Base-by-base conservation (phyloP, 2,888 invertebrate genomes). In the Heliconius aoede region DNA sequence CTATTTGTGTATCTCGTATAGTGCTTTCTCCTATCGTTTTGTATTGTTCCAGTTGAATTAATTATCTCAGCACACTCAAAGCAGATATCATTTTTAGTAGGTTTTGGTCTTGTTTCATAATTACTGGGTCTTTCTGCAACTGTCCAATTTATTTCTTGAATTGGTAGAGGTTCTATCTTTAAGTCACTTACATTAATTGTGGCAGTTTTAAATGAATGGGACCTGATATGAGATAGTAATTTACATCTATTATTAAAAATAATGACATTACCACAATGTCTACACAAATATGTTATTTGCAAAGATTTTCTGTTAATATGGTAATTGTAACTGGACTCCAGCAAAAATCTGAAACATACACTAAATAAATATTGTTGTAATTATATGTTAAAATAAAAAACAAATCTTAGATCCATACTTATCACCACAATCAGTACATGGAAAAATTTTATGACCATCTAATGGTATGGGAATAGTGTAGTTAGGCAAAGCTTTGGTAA, bases 381-480 rank as follows among this genome's bases (percentile, higher is more conserved):
- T 60, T n/a, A 65, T 64, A 11, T 26, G 9, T 26, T 32, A 61
- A 21, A 5, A 26, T 32, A 51, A 51, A n/a, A n/a, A n/a, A n/a
- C n/a, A n/a, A 28, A 71, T 77, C 24, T 40, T 24, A 65, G 69
- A 73, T 86, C 7, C 73, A 51, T 90, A 95, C 95, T 93, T 94
- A 85, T 95, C 95, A 65, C 95, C 93, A 83, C 95, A 95, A 80
- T 95, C 94, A 51, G 88, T 93, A 83, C 95, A 95, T n/a, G 89
- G 83, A 85, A 88, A 95, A 62, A 93, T 84, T 83, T 89, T 90
- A 79, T 90, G 85, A n/a, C 94, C 95, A 78, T 86, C 83, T 80
- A 86, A 84, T 76, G 87, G 84, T 77, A 85, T 78, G 76, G 91
- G 87, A 82, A 90, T 86, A 24, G 83, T 86, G 83, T 89, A 88